Percentiles rank a stretch among this genome's conserved stretches.
Evolutionary conservation across 1,140 invertebrate species (phyloP).

Genomic region (Cherax quadricarinatus): DNA sequence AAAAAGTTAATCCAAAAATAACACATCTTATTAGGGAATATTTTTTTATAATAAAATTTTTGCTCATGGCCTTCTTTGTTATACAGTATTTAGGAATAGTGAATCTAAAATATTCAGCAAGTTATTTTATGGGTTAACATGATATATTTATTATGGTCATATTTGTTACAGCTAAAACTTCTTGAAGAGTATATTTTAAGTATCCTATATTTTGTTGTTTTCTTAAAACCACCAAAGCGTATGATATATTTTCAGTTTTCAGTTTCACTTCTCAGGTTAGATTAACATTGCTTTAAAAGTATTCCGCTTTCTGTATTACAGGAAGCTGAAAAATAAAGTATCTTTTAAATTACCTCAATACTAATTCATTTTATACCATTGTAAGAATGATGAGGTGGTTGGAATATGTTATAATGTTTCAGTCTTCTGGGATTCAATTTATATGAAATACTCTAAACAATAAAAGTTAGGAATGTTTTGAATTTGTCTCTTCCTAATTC

Average conservation of each 20-base stretch:
- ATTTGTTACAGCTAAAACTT: background rate
- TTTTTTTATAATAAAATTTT: background rate
- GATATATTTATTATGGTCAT: background rate
- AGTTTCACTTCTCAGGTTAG: conserved; percentile 7
- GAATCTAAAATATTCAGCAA: background rate
- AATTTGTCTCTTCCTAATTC: background rate
- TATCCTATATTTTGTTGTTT: background rate
- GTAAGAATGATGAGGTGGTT: background rate
- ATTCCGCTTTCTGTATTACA: background rate
- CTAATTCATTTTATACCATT: background rate
- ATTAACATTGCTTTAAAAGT: background rate
- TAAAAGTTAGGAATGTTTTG: background rate
- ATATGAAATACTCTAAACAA: background rate
- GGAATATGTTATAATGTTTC: background rate
- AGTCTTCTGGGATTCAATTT: background rate
- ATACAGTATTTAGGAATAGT: background rate
- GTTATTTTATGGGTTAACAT: background rate
- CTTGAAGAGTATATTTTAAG: background rate
- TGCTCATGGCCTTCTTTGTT: background rate
- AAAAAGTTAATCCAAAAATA: conserved; percentile 12
- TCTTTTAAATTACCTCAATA: background rate
- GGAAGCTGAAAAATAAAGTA: background rate
- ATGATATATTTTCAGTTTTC: background rate
- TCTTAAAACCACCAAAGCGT: background rate
- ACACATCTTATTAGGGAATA: background rate